Evolutionary conservation across 23 tunicate genomes (phyloP).

Genomic region (Ascidia mentula): DNA sequence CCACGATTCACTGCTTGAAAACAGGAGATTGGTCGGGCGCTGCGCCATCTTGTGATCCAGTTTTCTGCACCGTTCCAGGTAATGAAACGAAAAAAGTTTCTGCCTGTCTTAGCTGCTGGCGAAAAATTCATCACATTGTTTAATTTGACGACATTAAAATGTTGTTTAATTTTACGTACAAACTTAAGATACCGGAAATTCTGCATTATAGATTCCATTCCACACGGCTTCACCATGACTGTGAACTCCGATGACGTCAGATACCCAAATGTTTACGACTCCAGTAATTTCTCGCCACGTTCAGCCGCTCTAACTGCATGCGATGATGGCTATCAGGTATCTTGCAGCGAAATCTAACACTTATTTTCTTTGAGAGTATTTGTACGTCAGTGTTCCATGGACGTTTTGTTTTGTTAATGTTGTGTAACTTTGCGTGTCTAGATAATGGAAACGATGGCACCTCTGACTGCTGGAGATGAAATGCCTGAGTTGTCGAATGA

Average conservation of each 20-base stretch:
- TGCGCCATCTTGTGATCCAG: conserved; percentile 42
- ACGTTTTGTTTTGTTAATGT: too few relatives aligned
- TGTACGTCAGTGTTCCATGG: neutral
- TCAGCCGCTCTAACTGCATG: conserved; percentile 60
- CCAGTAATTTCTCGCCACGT: conserved; percentile 39
- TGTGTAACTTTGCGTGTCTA: neutral
- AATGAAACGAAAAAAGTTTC: too few relatives aligned
- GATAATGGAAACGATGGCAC: neutral
- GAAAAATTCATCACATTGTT: too few relatives aligned
- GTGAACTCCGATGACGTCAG: conserved; percentile 24
- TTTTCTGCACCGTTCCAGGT: conserved; percentile 38
- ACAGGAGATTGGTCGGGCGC: conserved; percentile 25
- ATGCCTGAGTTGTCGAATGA: neutral
- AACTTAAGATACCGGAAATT: too few relatives aligned
- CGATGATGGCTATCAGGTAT: conserved; percentile 65
- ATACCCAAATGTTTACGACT: conserved; percentile 44
- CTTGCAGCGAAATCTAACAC: too few relatives aligned
- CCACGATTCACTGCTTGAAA: conserved; percentile 7
- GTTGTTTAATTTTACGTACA: too few relatives aligned
- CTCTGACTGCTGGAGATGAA: conserved; percentile 4
- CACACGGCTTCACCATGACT: conserved; percentile 26
- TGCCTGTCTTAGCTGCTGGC: too few relatives aligned
- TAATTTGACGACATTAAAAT: too few relatives aligned
- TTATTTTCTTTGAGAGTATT: neutral
- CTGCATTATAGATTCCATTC: conserved; percentile 1